Evolutionary conservation across 2,888 invertebrate species (phyloP), one percentile per base, ranked within the genome.

Genomic region (Drosophila mercatorum): DNA sequence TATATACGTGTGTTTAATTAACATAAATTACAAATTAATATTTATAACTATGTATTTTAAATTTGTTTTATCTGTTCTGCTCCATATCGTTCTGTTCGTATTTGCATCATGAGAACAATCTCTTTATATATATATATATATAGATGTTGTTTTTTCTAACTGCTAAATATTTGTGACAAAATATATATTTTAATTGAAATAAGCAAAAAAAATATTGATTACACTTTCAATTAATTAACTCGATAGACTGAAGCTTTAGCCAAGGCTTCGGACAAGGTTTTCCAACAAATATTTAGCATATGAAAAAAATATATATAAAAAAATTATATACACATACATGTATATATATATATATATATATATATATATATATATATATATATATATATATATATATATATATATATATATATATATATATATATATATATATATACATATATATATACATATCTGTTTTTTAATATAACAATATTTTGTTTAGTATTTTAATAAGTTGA

Each of bases 11-110:
- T 67, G 5, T 81, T 47, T 66, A 53, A 60, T 74, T 71, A 80
- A 71, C 71, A 58, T 69, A 61, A 72, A 67, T 69, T 68, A 72
- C 44, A 78, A 69, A 66, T 53, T 53, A 47, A 52, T 74, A 57
- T 72, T 67, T 65, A 68, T 71, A 69, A 68, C 53, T 51, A 62
- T 70, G 44, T 46, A 58, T 59, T 49, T 75, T 65, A 5, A 43
- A 56, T 78, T 78, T 78, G 22, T 49, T 71, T 40, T 56, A 63
- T 22, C 22, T 58, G 41, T 61, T 62, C 61, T 65, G 62, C 75
- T 65, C 63, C 44, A 44, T 75, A 56, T 47, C 49, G 46, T 66
- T 75, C 69, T 60, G 61, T 73, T 78, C 74, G 28, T 43, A 6
- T 67, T 58, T 40, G 49, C 47, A 71, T 51, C 10, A 52, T 55